Evolutionary conservation across 2,113 vertebrate species (phyloP).

Genomic region (Hepsetus odoe): DNA sequence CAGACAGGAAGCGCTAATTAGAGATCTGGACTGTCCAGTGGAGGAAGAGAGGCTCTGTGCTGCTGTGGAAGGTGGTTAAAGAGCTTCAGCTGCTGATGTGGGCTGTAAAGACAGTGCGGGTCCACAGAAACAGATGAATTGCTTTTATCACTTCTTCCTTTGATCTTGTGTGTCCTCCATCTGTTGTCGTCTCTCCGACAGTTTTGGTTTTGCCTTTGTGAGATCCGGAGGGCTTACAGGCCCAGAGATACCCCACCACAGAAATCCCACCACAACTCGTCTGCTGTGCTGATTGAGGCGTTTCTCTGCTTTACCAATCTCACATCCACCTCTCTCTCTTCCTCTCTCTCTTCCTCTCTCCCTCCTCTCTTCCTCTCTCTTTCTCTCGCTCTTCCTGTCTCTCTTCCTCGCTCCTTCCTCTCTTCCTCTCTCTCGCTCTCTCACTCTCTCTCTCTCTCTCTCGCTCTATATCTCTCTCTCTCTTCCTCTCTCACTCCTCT

Average conservation of each 20-base stretch:
- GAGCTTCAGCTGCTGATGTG: neutral
- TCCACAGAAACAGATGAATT: neutral
- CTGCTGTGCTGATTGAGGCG: conserved; percentile 6
- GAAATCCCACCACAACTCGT: neutral
- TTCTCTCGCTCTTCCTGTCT: no score
- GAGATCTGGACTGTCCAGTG: conserved; percentile 43
- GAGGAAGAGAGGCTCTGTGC: conserved; percentile 2
- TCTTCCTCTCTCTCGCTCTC: neutral
- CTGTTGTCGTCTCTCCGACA: conserved; percentile 22
- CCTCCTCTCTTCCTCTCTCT: conserved; percentile 7
- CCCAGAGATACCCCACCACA: conserved; percentile 1
- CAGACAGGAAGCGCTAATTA: conserved; percentile 60
- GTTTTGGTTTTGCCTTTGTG: conserved; percentile 8
- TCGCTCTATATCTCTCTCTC: conserved; percentile 19
- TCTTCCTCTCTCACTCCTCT: conserved; percentile 46
- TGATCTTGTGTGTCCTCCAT: conserved; percentile 8
- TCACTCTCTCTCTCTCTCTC: neutral
- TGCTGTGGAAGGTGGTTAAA: neutral
- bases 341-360: neutral
- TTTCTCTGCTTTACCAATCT: conserved; percentile 10
- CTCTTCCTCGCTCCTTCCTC: neutral
- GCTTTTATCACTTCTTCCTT: conserved; percentile 18
- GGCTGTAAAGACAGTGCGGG: neutral
- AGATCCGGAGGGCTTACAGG: neutral
- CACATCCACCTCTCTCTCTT: neutral